Conservation (phyloP, 64 coral and sea anemone genomes). For the Exaiptasia diaphana region DNA sequence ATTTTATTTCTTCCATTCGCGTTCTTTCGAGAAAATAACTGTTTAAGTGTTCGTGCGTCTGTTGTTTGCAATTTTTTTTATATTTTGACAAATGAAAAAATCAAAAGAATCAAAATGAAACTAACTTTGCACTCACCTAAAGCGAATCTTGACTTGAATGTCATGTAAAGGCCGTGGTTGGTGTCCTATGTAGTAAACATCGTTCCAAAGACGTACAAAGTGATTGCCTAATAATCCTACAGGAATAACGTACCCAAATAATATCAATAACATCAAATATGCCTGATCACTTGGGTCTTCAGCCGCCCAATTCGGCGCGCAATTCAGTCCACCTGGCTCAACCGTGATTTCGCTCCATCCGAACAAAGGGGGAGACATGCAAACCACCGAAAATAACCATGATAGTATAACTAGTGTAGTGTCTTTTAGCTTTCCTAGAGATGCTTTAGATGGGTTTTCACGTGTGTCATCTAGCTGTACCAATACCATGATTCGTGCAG, state of each 20-base stretch:
- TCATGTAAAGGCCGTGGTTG: too few relatives aligned
- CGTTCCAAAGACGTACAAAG: neutral
- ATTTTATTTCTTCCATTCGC: too few relatives aligned
- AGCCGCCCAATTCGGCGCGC: slow-evolving; percentile 34
- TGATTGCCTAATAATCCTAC: neutral
- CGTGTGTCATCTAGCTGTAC: neutral
- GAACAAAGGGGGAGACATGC: neutral
- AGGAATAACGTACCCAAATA: slow-evolving; percentile 18
- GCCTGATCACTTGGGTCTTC: neutral
- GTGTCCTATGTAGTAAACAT: too few relatives aligned
- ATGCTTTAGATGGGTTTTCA: neutral
- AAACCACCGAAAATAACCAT: slow-evolving; percentile 5
- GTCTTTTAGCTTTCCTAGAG: neutral
- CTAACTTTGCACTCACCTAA: too few relatives aligned
- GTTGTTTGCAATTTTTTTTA: too few relatives aligned
- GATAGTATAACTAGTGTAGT: neutral
- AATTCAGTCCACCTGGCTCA: slow-evolving; percentile 3
- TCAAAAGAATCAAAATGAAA: too few relatives aligned
- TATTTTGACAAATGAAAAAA: too few relatives aligned
- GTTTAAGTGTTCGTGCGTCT: too few relatives aligned
- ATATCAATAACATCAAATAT: slow-evolving; percentile 7
- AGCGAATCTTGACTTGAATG: too few relatives aligned
- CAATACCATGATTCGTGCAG: neutral
- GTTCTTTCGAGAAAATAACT: too few relatives aligned
- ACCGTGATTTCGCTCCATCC: slow-evolving; percentile 23